phyloP scores from a whole-genome alignment of 2,888 invertebrate species.

The Rhamnusium bicolor region DNA sequence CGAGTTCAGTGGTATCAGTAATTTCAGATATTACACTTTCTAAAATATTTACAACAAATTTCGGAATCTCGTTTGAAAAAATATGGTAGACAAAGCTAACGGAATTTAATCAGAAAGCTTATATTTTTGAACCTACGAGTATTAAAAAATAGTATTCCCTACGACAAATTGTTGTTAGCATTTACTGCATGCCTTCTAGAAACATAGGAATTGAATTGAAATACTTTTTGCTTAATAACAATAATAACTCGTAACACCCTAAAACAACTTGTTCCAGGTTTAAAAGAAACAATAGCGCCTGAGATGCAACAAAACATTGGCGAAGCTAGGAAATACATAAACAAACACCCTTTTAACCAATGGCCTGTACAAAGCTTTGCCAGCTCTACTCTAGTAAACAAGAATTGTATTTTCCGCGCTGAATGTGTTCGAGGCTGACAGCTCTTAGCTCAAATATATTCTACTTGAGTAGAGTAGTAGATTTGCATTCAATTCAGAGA shows the following conservation, averaged over 20 bases:
- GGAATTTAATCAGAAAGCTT: no score
- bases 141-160: no score
- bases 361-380: constrained; percentile 26
- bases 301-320: constrained; percentile 35
- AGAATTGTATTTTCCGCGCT: constrained; percentile 9
- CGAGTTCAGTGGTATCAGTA: no score
- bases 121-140: no score
- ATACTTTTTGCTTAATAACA: constrained; percentile 45
- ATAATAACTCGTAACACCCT: constrained; percentile 48
- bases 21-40: no score
- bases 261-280: constrained; percentile 42
- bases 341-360: constrained; percentile 29
- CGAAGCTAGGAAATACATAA: constrained; percentile 23
- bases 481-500: no score
- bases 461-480: no score
- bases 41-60: no score
- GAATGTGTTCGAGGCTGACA: not conserved
- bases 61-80: no score
- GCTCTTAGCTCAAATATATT: constrained; percentile 9
- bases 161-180: no score
- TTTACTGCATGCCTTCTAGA: not conserved
- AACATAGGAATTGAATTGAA: not conserved
- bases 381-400: constrained; percentile 12
- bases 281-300: constrained; percentile 48
- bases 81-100: no score